Percentiles rank a stretch among this genome's conserved stretches.
Evolutionary conservation across 2,888 invertebrate species (phyloP).

Genomic region (Andrena camellia): DNA sequence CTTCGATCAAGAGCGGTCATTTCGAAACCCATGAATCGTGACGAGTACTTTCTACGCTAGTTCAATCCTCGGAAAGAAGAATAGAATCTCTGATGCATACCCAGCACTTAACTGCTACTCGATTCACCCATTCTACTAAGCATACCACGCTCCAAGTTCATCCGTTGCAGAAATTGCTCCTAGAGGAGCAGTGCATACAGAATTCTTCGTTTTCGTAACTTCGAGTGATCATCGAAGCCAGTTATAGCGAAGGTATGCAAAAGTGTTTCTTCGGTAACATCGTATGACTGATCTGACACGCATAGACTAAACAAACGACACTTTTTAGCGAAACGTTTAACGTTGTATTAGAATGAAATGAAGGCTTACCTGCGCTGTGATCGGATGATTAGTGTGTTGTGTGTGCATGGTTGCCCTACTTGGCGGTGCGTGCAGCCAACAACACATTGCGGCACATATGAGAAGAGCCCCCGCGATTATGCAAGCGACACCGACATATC

Average conservation of each 20-base stretch:
- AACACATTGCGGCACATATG: constrained; percentile 91
- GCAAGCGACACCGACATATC: constrained; percentile 91
- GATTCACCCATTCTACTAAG: not conserved
- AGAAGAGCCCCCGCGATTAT: constrained; percentile 91
- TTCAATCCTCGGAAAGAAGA: not conserved
- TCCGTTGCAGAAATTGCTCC: not conserved
- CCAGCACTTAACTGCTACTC: not conserved
- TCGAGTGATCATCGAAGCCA: not conserved
- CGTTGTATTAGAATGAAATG: constrained; percentile 11
- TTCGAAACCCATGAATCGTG: constrained; percentile 24
- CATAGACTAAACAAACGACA: not conserved
- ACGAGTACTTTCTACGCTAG: not conserved
- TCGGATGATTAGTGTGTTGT: constrained; percentile 79
- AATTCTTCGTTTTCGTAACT: not conserved
- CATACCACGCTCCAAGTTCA: not conserved
- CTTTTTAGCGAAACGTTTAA: not conserved
- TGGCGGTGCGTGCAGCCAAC: constrained; percentile 88
- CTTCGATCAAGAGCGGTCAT: constrained; percentile 40
- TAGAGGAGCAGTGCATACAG: not conserved
- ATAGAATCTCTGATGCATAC: not conserved
- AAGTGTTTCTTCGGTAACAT: not conserved
- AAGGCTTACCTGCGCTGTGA: constrained; percentile 81
- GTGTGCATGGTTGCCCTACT: constrained; percentile 78
- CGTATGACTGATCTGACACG: not conserved
- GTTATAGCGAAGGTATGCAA: not conserved